Conservation (phyloP, 2,888 invertebrate genomes). For the Acanthosoma haemorrhoidale region DNA sequence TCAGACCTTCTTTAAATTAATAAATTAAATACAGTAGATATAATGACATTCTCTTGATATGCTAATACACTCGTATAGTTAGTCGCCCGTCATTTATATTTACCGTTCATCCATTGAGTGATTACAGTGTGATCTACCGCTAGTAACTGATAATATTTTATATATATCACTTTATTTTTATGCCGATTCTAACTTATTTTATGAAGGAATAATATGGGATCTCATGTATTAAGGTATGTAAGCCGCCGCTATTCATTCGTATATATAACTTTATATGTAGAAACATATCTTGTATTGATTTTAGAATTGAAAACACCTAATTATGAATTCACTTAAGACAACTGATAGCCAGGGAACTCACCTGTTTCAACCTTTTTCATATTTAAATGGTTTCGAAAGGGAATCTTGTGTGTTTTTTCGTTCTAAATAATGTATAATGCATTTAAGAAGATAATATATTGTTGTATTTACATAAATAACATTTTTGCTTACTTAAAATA, state of each 20-base stretch:
- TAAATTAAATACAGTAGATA: slow-evolving; percentile 14
- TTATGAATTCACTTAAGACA: slow-evolving; percentile 27
- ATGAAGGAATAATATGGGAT: slow-evolving; percentile 16
- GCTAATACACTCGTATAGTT: background rate
- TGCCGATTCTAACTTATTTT: background rate
- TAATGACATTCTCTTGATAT: background rate
- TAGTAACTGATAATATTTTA: background rate
- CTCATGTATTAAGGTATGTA: slow-evolving; percentile 15
- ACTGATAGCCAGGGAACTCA: slow-evolving; percentile 15
- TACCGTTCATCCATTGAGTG: background rate
- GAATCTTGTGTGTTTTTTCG: too few species aligned
- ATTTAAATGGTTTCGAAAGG: too few species aligned
- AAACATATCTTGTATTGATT: slow-evolving; percentile 28
- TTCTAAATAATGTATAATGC: too few species aligned
- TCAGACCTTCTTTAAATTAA: slow-evolving; percentile 25
- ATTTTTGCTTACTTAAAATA: too few species aligned
- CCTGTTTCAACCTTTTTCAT: background rate
- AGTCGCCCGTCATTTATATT: background rate
- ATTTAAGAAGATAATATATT: too few species aligned
- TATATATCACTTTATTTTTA: background rate
- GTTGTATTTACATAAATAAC: too few species aligned
- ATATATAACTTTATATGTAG: background rate
- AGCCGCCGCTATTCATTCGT: background rate
- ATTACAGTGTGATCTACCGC: background rate
- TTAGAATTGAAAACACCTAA: slow-evolving; percentile 31